Evolutionary conservation across 2,888 invertebrate genomes (phyloP).

Genomic region (Holacanthella duospinosa): DNA sequence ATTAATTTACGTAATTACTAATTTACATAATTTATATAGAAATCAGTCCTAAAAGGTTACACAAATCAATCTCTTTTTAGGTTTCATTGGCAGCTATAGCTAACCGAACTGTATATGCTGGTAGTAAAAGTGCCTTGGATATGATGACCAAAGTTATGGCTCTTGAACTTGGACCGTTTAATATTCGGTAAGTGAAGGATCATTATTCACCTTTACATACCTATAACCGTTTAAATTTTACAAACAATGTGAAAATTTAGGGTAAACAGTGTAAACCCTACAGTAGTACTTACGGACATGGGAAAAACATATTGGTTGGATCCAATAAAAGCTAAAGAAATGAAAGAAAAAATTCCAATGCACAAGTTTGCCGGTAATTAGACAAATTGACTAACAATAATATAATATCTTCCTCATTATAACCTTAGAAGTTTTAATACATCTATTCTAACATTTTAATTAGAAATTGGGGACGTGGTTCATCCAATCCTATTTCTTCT

Average conservation of each 20-base stretch:
- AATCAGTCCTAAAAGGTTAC: not conserved
- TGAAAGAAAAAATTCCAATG: slow-evolving; percentile 72
- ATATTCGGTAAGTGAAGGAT: slow-evolving; percentile 15
- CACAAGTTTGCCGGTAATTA: slow-evolving; percentile 65
- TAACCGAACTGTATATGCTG: slow-evolving; percentile 70
- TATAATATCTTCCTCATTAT: too few species aligned
- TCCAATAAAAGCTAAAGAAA: slow-evolving; percentile 51
- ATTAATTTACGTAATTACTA: not conserved
- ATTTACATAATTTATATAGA: not conserved
- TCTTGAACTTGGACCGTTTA: slow-evolving; percentile 59
- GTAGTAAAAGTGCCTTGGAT: slow-evolving; percentile 81
- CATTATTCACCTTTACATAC: too few species aligned
- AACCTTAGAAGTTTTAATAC: not conserved
- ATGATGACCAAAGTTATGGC: slow-evolving; percentile 72
- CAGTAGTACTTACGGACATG: slow-evolving; percentile 87
- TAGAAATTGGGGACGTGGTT: slow-evolving; percentile 71
- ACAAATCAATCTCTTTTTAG: slow-evolving; percentile 3
- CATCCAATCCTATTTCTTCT: slow-evolving; percentile 68
- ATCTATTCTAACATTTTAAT: slow-evolving; percentile 2
- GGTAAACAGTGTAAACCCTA: slow-evolving; percentile 83
- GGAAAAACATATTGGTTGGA: slow-evolving; percentile 76
- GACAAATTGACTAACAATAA: too few species aligned
- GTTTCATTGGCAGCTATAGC: slow-evolving; percentile 53
- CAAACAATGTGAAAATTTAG: too few species aligned
- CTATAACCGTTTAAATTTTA: too few species aligned